A percentile compares a stretch with the other conserved stretches of the same genome.
These are phyloP conservation scores for Cinclus mexicanus DNA, from an alignment of 2,113 vertebrate genomes.

Conservation along the genomic window DNA sequence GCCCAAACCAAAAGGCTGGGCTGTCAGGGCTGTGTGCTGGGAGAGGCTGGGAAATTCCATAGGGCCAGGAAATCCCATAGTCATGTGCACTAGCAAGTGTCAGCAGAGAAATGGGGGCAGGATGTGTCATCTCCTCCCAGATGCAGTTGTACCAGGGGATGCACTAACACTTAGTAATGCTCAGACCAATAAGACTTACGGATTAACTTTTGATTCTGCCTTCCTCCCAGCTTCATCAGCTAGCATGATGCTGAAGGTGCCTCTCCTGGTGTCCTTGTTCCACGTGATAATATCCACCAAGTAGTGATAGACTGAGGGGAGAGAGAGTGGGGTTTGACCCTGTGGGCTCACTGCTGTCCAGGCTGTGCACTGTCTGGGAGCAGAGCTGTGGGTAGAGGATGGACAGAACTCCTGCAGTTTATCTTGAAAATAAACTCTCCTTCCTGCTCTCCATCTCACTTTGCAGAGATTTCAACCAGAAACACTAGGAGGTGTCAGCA, in stretches of 20 bases:
- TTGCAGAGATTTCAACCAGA: background rate
- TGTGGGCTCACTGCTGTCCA: background rate
- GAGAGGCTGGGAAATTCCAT: background rate
- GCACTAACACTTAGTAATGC: background rate
- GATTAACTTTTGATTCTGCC: slow-evolving; percentile 80
- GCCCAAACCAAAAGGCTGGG: background rate
- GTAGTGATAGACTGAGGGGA: slow-evolving; percentile 81
- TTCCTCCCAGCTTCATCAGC: slow-evolving; percentile 57
- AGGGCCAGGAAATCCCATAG: background rate
- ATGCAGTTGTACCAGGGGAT: background rate
- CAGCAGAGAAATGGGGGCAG: background rate
- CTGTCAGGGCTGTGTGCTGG: background rate
- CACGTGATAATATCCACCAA: slow-evolving; percentile 85
- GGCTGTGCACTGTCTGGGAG: background rate
- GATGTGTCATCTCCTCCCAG: background rate
- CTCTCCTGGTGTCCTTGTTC: slow-evolving; percentile 81
- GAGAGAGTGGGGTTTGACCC: background rate
- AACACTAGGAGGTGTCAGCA: background rate
- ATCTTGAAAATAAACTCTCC: background rate
- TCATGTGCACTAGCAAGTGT: too few species aligned
- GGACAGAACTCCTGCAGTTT: background rate
- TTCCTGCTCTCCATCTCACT: background rate
- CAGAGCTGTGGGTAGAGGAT: background rate
- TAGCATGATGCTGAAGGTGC: slow-evolving; percentile 81
- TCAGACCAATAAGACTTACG: slow-evolving; percentile 76